Conservation (phyloP, 2,797 vertebrate genomes). For the Gymnoscopelus braueri region DNA sequence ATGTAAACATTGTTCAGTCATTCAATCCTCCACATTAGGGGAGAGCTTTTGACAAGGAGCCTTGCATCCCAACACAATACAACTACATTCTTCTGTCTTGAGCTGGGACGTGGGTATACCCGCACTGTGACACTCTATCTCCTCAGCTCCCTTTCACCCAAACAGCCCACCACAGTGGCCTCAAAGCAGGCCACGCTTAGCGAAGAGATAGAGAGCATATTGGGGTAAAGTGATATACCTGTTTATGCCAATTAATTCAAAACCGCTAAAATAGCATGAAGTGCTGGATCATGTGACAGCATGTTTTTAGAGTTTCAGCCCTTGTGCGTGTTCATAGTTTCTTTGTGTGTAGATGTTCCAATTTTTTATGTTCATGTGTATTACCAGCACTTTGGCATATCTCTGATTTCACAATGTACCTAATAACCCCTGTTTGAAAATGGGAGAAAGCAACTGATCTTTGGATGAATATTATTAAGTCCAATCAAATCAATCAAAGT, state of each 20-base stretch:
- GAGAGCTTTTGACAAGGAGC: slow-evolving; percentile 76
- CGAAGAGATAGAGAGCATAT: background rate
- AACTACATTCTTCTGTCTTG: slow-evolving; percentile 60
- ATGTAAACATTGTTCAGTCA: slow-evolving; percentile 82
- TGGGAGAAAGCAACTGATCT: too few species aligned
- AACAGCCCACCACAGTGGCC: slow-evolving; percentile 78
- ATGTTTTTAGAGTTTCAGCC: background rate
- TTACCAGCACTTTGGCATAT: too few species aligned
- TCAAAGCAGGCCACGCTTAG: slow-evolving; percentile 6
- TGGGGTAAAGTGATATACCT: background rate
- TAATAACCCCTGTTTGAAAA: too few species aligned
- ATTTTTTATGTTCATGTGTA: too few species aligned
- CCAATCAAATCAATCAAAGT: too few species aligned
- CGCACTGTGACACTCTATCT: slow-evolving; percentile 78
- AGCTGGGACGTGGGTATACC: slow-evolving; percentile 70
- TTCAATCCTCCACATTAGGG: slow-evolving; percentile 78
- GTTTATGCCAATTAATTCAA: slow-evolving; percentile 1
- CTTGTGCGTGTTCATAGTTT: background rate
- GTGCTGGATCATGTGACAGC: background rate
- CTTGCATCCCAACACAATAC: slow-evolving; percentile 69
- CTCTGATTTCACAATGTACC: too few species aligned
- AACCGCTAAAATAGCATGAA: background rate
- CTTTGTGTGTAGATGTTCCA: too few species aligned
- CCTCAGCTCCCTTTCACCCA: slow-evolving; percentile 69
- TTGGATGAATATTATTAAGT: too few species aligned